phyloP scores from a whole-genome alignment of 2,113 vertebrate genomes.

The Nymphicus hollandicus region DNA sequence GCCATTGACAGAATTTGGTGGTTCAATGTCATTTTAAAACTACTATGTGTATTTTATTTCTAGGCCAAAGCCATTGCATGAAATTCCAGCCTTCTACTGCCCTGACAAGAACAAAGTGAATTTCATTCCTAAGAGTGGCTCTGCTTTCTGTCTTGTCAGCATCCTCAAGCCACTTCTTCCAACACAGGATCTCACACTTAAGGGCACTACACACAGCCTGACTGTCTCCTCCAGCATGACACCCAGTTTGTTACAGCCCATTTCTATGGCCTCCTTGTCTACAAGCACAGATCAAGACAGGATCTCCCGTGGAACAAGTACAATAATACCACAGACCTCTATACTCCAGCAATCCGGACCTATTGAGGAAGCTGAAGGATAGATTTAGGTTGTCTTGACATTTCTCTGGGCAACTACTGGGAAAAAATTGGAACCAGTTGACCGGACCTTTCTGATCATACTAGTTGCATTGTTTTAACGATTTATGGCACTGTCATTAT shows the following conservation, averaged over 20 bases:
- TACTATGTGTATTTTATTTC: conserved; percentile 53
- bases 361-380: conserved; percentile 92
- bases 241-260: conserved; percentile 79
- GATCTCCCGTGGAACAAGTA: conserved; percentile 83
- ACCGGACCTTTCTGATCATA: conserved; percentile 23
- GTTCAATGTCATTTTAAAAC: conserved; percentile 22
- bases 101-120: conserved; percentile 99
- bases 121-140: conserved; percentile 99
- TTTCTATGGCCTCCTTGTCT: conserved; percentile 78
- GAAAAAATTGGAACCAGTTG: conserved; percentile 11
- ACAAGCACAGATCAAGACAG: conserved; percentile 82
- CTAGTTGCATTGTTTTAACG: conserved; percentile 14
- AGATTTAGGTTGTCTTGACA: conserved; percentile 17
- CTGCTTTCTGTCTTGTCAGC: conserved; percentile 99
- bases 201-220: conserved; percentile 84
- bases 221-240: conserved; percentile 85
- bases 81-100: conserved; percentile 94
- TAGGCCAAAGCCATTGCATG: conserved; percentile 91
- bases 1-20: background rate
- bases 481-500: background rate
- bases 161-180: conserved; percentile 97
- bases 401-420: conserved; percentile 25
- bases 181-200: conserved; percentile 89
- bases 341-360: conserved; percentile 79
- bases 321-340: conserved; percentile 81